These are phyloP conservation scores for Ailurus styani DNA, from an alignment of 2,113 vertebrate species.

Conservation along the genomic window DNA sequence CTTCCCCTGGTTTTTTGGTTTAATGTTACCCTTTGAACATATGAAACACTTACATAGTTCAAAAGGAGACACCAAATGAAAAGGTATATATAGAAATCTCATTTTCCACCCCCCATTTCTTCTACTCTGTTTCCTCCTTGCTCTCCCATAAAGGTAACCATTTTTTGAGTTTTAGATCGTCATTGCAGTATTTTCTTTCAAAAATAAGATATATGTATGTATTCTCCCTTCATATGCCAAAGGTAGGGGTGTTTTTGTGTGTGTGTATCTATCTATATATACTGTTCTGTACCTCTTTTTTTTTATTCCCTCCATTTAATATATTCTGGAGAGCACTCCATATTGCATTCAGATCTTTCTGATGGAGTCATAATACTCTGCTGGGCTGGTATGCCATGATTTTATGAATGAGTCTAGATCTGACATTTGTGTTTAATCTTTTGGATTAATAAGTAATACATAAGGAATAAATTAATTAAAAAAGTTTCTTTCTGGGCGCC, in stretches of 20 bases:
- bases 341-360: background rate
- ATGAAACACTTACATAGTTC: background rate
- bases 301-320: background rate
- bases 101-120: background rate
- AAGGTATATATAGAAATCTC: background rate
- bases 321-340: background rate
- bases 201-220: background rate
- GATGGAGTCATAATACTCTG: background rate
- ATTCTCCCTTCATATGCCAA: background rate
- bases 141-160: background rate
- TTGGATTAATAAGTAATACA: background rate
- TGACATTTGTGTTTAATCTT: conserved; percentile 21
- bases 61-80: conserved; percentile 1
- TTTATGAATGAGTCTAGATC: background rate
- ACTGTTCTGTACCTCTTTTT: background rate
- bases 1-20: background rate
- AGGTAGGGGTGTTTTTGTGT: background rate
- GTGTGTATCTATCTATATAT: background rate
- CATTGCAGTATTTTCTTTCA: background rate
- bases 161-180: conserved; percentile 25
- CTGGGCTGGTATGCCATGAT: background rate
- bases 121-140: background rate
- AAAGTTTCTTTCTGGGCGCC: too few species aligned
- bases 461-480: conserved; percentile 13
- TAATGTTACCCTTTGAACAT: background rate